Evolutionary conservation across 2,888 invertebrate species (phyloP).

Genomic region (Coleophora flavipennella): DNA sequence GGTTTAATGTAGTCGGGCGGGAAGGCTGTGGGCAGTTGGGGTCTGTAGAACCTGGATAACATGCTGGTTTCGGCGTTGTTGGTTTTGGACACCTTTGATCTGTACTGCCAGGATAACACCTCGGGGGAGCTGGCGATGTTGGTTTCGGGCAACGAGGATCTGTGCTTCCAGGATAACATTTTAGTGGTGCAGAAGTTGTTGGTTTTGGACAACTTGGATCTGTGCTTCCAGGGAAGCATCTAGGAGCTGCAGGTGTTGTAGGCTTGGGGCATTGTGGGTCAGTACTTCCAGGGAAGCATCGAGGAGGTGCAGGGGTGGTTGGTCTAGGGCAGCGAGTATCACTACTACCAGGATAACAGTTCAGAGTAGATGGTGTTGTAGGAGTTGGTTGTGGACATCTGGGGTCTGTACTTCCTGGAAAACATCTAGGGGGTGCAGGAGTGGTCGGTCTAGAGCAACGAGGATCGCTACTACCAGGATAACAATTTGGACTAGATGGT

Average conservation of each 20-base stretch:
- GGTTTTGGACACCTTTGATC: constrained; percentile 30
- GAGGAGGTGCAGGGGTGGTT: constrained; percentile 7
- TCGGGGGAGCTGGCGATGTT: constrained; percentile 20
- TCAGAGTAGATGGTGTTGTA: constrained; percentile 16
- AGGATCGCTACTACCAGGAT: constrained; percentile 23
- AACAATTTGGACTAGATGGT: constrained; percentile 17
- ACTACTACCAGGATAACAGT: constrained; percentile 17
- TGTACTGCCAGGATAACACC: constrained; percentile 30
- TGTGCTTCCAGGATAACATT: constrained; percentile 25
- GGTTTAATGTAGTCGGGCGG: no score
- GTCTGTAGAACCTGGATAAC: constrained; percentile 31
- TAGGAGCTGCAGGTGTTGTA: constrained; percentile 16
- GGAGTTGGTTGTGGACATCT: constrained; percentile 24
- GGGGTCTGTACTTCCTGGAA: constrained; percentile 28
- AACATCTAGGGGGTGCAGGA: constrained; percentile 17
- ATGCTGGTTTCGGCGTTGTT: constrained; percentile 24
- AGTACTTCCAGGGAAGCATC: constrained; percentile 16
- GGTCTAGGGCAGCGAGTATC: constrained; percentile 28
- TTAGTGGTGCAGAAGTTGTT: constrained; percentile 16
- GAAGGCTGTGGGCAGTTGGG: constrained; percentile 29
- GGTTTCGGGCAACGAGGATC: constrained; percentile 27
- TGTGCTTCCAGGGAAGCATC: constrained; percentile 28
- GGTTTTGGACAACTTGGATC: constrained; percentile 10
- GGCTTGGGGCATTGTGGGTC: constrained; percentile 15
- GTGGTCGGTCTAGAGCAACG: constrained; percentile 24